Evolutionary conservation across 2,888 invertebrate species (phyloP).

Genomic region (Timema cristinae): DNA sequence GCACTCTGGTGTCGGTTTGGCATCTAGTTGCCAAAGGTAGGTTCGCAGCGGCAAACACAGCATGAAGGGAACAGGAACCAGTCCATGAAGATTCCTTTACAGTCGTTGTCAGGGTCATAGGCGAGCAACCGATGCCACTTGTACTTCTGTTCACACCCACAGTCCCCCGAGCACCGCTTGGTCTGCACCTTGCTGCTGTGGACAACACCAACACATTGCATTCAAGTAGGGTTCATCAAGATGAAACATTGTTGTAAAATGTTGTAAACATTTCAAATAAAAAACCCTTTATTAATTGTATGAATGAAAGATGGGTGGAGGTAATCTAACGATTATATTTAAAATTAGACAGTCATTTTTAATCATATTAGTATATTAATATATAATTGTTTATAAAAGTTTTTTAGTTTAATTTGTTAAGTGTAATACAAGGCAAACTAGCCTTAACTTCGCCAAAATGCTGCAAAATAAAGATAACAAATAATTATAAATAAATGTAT

Average conservation of each 20-base stretch:
- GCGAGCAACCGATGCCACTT: slow-evolving; percentile 85
- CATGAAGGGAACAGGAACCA: slow-evolving; percentile 92
- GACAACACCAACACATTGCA: slow-evolving; percentile 15
- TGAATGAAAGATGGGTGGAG: not conserved
- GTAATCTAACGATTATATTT: too few species aligned
- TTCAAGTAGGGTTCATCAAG: not conserved
- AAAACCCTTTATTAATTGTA: too few species aligned
- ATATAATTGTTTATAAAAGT: too few species aligned
- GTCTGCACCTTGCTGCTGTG: slow-evolving; percentile 69
- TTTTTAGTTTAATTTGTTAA: too few species aligned
- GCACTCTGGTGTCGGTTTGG: too few species aligned
- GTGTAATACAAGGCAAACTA: too few species aligned
- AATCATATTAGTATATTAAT: too few species aligned
- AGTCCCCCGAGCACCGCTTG: slow-evolving; percentile 77
- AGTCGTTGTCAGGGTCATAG: slow-evolving; percentile 86
- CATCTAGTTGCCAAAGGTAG: slow-evolving; percentile 24
- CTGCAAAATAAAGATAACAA: too few species aligned
- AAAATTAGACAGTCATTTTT: not conserved
- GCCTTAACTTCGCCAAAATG: too few species aligned
- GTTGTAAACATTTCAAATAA: not conserved
- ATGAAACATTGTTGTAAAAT: not conserved
- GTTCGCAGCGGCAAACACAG: slow-evolving; percentile 74
- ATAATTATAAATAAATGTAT: too few species aligned
- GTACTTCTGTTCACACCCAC: slow-evolving; percentile 90
- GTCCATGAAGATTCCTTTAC: slow-evolving; percentile 88